phyloP scores from a whole-genome alignment of 1,140 invertebrate species.

The Drosophila busckii region DNA sequence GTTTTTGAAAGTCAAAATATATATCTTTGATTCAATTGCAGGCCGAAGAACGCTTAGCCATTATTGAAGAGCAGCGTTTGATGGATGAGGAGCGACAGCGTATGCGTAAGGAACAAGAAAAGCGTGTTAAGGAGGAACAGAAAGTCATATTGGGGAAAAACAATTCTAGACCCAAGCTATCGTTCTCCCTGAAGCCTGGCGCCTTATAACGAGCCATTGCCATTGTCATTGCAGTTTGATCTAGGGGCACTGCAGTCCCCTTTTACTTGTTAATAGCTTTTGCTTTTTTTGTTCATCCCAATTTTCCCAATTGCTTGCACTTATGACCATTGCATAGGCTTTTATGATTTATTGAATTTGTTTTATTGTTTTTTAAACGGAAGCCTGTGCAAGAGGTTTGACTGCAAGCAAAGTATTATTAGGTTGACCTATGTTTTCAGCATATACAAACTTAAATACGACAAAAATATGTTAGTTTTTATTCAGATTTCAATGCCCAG shows the following conservation, averaged over 20 bases:
- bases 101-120: constrained; percentile 95
- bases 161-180: constrained; percentile 96
- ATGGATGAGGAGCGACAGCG: constrained; percentile 97
- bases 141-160: constrained; percentile 98
- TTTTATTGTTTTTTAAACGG: constrained; percentile 30
- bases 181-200: constrained; percentile 91
- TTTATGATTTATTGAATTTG: constrained; percentile 39
- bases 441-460: constrained; percentile 3
- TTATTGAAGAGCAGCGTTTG: constrained; percentile 97
- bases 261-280: constrained; percentile 64
- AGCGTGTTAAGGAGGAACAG: constrained; percentile 95
- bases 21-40: constrained; percentile 77
- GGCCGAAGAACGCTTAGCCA: constrained; percentile 97
- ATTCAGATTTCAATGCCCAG: constrained; percentile 46
- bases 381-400: constrained; percentile 24
- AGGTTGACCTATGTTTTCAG: constrained; percentile 10
- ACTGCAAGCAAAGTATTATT: constrained; percentile 32
- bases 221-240: background rate
- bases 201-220: constrained; percentile 82
- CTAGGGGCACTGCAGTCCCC: constrained; percentile 1
- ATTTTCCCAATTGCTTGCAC: constrained; percentile 34
- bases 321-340: constrained; percentile 27
- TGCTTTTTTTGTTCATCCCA: constrained; percentile 37
- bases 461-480: constrained; percentile 25
- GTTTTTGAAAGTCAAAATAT: background rate